Percentiles rank a stretch among this genome's conserved stretches.
These are phyloP conservation scores for Rhynchonema sp. DNA, from an alignment of 2,888 invertebrate genomes.

Conservation along the genomic window DNA sequence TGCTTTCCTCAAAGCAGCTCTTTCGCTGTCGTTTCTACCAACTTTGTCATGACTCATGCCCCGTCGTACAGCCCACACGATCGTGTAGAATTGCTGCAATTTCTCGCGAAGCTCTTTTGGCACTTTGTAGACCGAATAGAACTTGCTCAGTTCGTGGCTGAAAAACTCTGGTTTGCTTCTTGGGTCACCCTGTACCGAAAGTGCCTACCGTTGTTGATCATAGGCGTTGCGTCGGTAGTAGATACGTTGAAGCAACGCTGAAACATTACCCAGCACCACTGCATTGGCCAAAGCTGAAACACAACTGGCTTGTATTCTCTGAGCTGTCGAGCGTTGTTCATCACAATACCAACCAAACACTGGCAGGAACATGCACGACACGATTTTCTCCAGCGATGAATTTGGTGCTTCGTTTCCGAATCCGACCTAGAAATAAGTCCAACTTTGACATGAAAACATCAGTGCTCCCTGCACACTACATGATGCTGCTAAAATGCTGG, in stretches of 20 bases:
- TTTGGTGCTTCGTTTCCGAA: conserved; percentile 80
- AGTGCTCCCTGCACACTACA: too few species aligned
- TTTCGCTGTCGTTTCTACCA: too few species aligned
- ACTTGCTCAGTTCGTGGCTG: conserved; percentile 27
- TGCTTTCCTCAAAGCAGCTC: too few species aligned
- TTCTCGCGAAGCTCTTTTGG: conserved; percentile 81
- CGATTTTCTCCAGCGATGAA: conserved; percentile 2
- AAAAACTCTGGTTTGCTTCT: too few species aligned
- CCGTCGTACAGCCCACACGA: conserved; percentile 94
- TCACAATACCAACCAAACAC: too few species aligned
- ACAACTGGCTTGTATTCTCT: too few species aligned
- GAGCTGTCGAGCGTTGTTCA: too few species aligned
- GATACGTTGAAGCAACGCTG: conserved; percentile 89
- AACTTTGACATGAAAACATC: too few species aligned
- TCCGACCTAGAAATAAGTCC: conserved; percentile 1
- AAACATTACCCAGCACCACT: conserved; percentile 89
- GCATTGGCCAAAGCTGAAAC: conserved; percentile 81
- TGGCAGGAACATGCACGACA: conserved; percentile 1
- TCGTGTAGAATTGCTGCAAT: conserved; percentile 92
- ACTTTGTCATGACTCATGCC: conserved; percentile 91
- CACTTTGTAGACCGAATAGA: conserved; percentile 76
- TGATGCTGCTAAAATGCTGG: too few species aligned
- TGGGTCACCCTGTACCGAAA: too few species aligned
- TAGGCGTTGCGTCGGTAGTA: conserved; percentile 78
- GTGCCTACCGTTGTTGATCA: too few species aligned